Conservation (phyloP, 37 sponge, comb jelly and placozoan genomes). For the Amphimedon queenslandica region DNA sequence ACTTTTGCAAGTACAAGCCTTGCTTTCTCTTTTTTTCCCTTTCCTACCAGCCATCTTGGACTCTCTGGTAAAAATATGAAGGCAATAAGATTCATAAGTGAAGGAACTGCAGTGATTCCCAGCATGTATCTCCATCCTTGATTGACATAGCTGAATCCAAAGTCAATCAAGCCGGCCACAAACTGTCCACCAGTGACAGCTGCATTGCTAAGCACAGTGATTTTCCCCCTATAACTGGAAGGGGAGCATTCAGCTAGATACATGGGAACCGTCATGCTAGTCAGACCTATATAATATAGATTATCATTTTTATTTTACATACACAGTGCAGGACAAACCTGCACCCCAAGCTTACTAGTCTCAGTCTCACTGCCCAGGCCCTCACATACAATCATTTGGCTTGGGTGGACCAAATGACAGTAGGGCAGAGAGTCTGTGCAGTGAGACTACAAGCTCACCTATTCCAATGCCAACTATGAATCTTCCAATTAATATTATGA, state of each 20-base stretch:
- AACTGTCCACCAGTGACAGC: constrained; percentile 31
- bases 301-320: not conserved
- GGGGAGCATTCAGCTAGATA: constrained; percentile 43
- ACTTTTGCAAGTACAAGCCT: constrained; percentile 10
- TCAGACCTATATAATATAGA: constrained; percentile 11
- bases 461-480: constrained; percentile 38
- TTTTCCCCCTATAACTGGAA: constrained; percentile 12
- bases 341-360: no score
- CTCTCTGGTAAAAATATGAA: constrained; percentile 50
- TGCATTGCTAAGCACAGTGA: constrained; percentile 16
- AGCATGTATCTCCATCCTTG: constrained; percentile 57
- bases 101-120: constrained; percentile 31
- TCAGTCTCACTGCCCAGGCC: no score
- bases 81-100: constrained; percentile 21
- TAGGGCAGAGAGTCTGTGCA: no score
- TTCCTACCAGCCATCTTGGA: constrained; percentile 43
- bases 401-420: no score
- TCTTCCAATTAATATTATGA: constrained; percentile 23
- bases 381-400: no score
- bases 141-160: constrained; percentile 19
- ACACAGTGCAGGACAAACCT: no score
- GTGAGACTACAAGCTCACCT: no score
- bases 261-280: constrained; percentile 46
- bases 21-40: constrained; percentile 18
- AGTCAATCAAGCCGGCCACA: constrained; percentile 13